These are phyloP conservation scores for Drosophila putrida DNA, from an alignment of 2,888 invertebrate species.

Conservation along the genomic window DNA sequence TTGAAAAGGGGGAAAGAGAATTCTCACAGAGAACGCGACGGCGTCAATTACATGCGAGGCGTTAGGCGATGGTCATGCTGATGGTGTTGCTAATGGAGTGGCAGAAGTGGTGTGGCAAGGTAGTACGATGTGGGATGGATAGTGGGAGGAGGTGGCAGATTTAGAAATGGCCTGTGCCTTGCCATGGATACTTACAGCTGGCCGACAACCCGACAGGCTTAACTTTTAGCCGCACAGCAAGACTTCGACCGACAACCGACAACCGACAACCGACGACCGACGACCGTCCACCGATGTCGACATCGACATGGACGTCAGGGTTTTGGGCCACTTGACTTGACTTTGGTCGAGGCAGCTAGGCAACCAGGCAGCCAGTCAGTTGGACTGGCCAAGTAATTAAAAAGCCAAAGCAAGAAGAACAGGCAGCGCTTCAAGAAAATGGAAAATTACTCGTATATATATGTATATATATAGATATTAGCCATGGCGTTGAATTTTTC, in stretches of 20 bases:
- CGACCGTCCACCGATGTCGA: conserved; percentile 23
- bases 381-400: conserved; percentile 68
- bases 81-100: conserved; percentile 24
- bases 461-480: background rate
- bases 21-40: conserved; percentile 55
- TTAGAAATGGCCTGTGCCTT: conserved; percentile 18
- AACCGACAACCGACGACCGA: no score
- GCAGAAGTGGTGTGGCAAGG: conserved; percentile 7
- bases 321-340: conserved; percentile 73
- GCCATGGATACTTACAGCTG: conserved; percentile 58
- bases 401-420: conserved; percentile 53
- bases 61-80: conserved; percentile 34
- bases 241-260: conserved; percentile 36
- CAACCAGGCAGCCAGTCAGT: conserved; percentile 7
- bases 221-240: conserved; percentile 75
- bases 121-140: background rate
- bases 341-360: conserved; percentile 29
- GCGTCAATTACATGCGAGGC: conserved; percentile 75
- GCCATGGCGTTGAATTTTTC: conserved; percentile 28
- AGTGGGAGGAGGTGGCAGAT: conserved; percentile 2
- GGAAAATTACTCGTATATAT: conserved; percentile 59
- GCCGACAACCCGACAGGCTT: conserved; percentile 58
- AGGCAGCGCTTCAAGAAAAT: conserved; percentile 59
- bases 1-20: conserved; percentile 13
- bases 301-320: conserved; percentile 65